Evolutionary conservation across 2,888 invertebrate species (phyloP).

Genomic region (Philhelius pedissequus): DNA sequence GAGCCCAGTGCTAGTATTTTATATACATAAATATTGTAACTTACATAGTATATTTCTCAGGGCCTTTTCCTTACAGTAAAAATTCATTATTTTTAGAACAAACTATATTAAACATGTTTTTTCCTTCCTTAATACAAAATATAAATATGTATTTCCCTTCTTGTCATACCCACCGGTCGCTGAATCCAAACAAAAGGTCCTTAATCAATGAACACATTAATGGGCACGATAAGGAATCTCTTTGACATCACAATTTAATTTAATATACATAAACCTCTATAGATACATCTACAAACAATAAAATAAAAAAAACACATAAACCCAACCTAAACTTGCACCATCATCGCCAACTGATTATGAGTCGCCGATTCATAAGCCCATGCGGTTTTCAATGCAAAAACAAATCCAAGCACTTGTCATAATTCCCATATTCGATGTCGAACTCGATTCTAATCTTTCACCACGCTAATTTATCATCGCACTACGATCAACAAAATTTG

Average conservation of each 20-base stretch:
- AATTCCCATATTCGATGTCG: slow-evolving; percentile 60
- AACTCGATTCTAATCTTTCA: slow-evolving; percentile 63
- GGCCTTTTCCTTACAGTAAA: too few relatives aligned
- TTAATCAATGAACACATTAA: slow-evolving; percentile 55
- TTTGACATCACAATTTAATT: slow-evolving; percentile 45
- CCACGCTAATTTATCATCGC: slow-evolving; percentile 66
- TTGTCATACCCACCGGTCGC: slow-evolving; percentile 32
- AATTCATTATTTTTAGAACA: too few relatives aligned
- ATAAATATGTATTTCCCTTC: not conserved
- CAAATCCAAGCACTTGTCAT: slow-evolving; percentile 66
- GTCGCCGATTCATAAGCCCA: not conserved
- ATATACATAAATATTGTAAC: too few relatives aligned
- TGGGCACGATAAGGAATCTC: slow-evolving; percentile 46
- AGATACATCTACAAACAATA: slow-evolving; percentile 18
- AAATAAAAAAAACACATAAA: not conserved
- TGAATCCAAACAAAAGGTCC: slow-evolving; percentile 23
- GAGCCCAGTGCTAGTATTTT: too few relatives aligned
- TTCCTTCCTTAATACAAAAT: not conserved
- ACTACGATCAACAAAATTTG: slow-evolving; percentile 6
- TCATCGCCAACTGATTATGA: slow-evolving; percentile 29
- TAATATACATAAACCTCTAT: slow-evolving; percentile 9
- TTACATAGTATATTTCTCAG: too few relatives aligned
- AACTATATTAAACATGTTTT: too few relatives aligned
- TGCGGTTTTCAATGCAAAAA: slow-evolving; percentile 62
- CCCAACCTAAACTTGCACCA: slow-evolving; percentile 36